phyloP scores from a whole-genome alignment of 2,797 vertebrate species.

The Kryptolebias ocellatus region DNA sequence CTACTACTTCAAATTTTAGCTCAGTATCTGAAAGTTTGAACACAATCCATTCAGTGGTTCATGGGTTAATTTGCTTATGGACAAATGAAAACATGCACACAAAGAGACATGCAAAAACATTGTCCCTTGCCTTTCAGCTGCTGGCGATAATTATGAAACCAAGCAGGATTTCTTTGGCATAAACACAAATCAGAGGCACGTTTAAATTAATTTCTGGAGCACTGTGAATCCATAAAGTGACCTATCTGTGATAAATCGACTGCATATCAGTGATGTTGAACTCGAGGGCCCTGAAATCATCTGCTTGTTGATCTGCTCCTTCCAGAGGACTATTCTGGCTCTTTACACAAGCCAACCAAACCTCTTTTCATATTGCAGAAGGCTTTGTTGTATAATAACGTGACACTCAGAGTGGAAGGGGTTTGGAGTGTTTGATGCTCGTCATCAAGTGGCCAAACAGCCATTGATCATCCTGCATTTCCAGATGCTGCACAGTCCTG shows the following conservation, averaged over 20 bases:
- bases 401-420: slow-evolving; percentile 35
- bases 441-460: slow-evolving; percentile 49
- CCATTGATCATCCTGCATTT: slow-evolving; percentile 50
- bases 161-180: background rate
- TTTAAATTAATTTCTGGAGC: background rate
- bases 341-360: slow-evolving; percentile 27
- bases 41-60: no score
- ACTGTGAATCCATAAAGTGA: slow-evolving; percentile 17
- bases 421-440: slow-evolving; percentile 47
- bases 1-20: no score
- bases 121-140: no score
- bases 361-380: slow-evolving; percentile 31
- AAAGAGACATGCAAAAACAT: no score
- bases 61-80: no score
- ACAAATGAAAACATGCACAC: no score
- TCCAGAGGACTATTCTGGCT: slow-evolving; percentile 41
- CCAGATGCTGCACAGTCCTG: slow-evolving; percentile 22
- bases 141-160: background rate
- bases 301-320: slow-evolving; percentile 49
- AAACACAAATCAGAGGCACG: background rate
- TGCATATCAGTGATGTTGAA: slow-evolving; percentile 42
- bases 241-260: slow-evolving; percentile 16
- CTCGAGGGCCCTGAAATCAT: slow-evolving; percentile 50
- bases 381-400: slow-evolving; percentile 44
- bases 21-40: no score